Conservation (phyloP, 2,113 vertebrate species). For the Apteryx mantelli region DNA sequence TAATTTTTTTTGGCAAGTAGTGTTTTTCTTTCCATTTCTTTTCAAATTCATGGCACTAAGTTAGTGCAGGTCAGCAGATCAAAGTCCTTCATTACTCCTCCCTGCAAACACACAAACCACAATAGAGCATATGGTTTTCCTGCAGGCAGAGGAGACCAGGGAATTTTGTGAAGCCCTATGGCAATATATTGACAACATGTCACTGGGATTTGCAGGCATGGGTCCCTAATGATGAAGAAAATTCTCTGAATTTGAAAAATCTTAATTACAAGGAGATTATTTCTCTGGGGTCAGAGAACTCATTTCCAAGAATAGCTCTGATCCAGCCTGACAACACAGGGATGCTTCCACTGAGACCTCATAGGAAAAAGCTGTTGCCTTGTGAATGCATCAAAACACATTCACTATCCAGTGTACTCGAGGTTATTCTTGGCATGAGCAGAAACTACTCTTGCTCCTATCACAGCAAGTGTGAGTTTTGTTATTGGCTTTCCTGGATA, state of each 20-base stretch:
- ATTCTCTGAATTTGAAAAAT: conserved; percentile 15
- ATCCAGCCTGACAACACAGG: background rate
- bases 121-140: background rate
- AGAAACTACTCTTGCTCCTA: conserved; percentile 22
- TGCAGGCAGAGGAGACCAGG: background rate
- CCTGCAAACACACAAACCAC: background rate
- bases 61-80: background rate
- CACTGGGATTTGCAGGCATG: background rate
- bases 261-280: background rate
- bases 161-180: background rate
- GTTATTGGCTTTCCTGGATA: conserved; percentile 23
- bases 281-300: background rate
- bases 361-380: conserved; percentile 51
- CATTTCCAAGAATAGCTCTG: conserved; percentile 30
- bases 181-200: background rate
- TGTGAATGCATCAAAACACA: conserved; percentile 51
- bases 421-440: conserved; percentile 50
- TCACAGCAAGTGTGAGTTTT: conserved; percentile 23
- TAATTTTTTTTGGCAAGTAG: background rate
- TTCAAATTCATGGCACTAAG: conserved; percentile 12
- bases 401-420: background rate
- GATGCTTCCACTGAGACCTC: conserved; percentile 60
- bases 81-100: conserved; percentile 14
- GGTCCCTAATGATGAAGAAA: background rate
- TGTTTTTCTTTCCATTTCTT: conserved; percentile 36